phyloP scores from a whole-genome alignment of 1,140 invertebrate species.

The Brachionus angularis region DNA sequence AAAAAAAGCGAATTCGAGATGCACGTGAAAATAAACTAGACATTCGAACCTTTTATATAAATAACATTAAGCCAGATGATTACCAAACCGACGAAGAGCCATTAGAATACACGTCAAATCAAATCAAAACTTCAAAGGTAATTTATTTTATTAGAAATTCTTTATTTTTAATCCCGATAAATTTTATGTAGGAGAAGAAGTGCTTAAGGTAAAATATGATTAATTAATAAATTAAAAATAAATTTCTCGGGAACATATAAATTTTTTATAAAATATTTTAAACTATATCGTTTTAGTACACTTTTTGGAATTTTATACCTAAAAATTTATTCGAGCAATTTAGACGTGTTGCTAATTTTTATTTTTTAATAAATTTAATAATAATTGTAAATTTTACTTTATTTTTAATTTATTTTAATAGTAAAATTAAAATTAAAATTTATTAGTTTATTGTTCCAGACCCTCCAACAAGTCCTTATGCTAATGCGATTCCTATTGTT shows the following conservation, averaged over 20 bases:
- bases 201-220: too few relatives aligned
- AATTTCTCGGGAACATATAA: neutral
- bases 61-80: neutral
- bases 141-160: neutral
- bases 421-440: too few relatives aligned
- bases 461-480: conserved; percentile 60
- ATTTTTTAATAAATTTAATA: conserved; percentile 70
- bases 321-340: conserved; percentile 82
- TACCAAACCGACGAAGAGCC: neutral
- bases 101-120: neutral
- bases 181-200: too few relatives aligned
- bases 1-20: neutral
- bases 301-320: conserved; percentile 72
- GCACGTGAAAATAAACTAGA: neutral
- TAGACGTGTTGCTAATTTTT: conserved; percentile 76
- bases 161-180: neutral
- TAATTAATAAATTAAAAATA: too few relatives aligned
- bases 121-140: neutral
- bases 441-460: conserved; percentile 42
- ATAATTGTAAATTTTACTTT: conserved; percentile 63
- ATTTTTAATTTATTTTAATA: neutral
- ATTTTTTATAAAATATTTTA: neutral
- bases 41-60: neutral
- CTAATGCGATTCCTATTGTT: conserved; percentile 69
- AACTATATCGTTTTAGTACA: conserved; percentile 77